A percentile compares a stretch with the other conserved stretches of the same genome.
Evolutionary conservation across 1,140 invertebrate species (phyloP).

Genomic region (Brachionus rubens): DNA sequence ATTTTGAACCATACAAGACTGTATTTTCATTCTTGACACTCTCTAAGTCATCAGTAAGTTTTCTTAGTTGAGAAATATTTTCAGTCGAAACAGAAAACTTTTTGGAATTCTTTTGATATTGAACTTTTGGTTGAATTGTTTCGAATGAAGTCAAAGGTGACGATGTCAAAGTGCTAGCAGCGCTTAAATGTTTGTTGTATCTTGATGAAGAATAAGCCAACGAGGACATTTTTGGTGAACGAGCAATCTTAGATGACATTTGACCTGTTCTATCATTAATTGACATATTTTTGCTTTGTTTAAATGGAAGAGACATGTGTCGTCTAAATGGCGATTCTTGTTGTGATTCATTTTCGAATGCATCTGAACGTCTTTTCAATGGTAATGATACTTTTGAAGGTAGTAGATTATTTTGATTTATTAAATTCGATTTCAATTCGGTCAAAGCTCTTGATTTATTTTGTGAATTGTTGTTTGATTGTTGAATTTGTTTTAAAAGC

Average conservation of each 20-base stretch:
- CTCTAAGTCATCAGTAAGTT: background rate
- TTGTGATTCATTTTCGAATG: background rate
- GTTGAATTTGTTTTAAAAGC: slow-evolving; percentile 6
- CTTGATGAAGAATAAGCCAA: slow-evolving; percentile 39
- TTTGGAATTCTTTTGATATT: slow-evolving; percentile 29
- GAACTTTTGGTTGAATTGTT: background rate
- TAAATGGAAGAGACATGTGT: slow-evolving; percentile 30
- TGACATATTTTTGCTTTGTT: slow-evolving; percentile 26
- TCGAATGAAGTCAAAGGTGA: background rate
- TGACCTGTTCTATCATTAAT: background rate
- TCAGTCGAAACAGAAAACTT: slow-evolving; percentile 24
- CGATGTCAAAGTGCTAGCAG: slow-evolving; percentile 13
- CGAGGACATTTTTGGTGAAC: slow-evolving; percentile 23
- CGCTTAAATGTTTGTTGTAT: slow-evolving; percentile 4
- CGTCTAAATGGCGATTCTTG: background rate
- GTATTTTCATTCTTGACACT: background rate
- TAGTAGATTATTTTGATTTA: slow-evolving; percentile 20
- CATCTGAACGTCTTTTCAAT: background rate
- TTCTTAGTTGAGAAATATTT: slow-evolving; percentile 32
- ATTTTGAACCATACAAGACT: background rate
- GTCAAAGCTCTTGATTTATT: slow-evolving; percentile 23
- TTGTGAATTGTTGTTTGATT: background rate
- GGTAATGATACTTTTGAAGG: slow-evolving; percentile 12
- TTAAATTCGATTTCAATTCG: slow-evolving; percentile 38
- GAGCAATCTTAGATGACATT: background rate